Evolutionary conservation across 2,888 invertebrate genomes (phyloP), one percentile per base, ranked within the genome.

Genomic region (Volucella inflata): DNA sequence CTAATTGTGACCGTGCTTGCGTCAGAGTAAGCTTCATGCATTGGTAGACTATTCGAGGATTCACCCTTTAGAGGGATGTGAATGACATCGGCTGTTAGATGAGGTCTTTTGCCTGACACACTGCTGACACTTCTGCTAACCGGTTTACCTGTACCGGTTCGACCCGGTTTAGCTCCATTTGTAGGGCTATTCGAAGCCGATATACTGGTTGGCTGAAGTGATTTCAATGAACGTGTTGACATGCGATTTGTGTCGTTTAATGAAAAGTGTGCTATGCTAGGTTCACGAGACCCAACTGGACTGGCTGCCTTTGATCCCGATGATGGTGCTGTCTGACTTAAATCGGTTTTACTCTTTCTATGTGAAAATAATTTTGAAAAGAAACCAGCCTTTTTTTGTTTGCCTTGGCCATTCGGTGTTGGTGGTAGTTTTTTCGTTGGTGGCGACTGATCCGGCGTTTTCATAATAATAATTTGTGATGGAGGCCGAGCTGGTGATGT

Each of bases 51-150:
- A 17, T 93, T 93, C 4, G 92, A 89, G 36, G 93, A 92, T 83
- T 94, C 94, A 0, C 94, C 95, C 90, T 95, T 95, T 0, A 95
- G 90, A 0, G 95, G 95, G 70, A 95, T 95, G 87, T 95, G 94
- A 67, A 95, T 94, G 60, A 95, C 93, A 83, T 94, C 94, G 53
- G 94, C 94, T 14, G 94, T 94, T 1, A 94, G 88, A 14, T 94
- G 92, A 0, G 94, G 94, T 0, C 94, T 91, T 79, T 93, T 93
- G 1, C 94, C 94, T 0, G 94, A 94, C 0, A 94, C 93, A 89
- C 94, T 94, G 88, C 94, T 94, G 1, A 94, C 94, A 65, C 94
- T 94, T 0, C 94, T 92, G 0, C 93, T 94, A 8, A 94, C 93
- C 0, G 93, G 93, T 74, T 93, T 94, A 36, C 90, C 89, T 0